Percentiles rank a stretch among this genome's conserved stretches.
Conservation (phyloP, 2,113 vertebrate species). For the Pollachius pollachius region DNA sequence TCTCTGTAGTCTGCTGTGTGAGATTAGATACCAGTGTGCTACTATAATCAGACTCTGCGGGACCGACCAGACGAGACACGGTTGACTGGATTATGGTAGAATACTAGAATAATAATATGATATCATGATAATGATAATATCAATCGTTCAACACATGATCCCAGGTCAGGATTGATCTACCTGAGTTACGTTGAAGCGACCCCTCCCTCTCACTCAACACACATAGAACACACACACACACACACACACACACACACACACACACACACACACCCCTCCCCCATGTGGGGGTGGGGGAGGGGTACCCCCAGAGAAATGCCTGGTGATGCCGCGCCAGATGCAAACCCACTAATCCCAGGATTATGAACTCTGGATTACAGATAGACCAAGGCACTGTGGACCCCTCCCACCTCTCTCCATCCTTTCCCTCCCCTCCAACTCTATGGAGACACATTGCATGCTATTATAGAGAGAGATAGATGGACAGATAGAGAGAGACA, state of each 20-base stretch:
- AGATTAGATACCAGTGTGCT: slow-evolving; percentile 56
- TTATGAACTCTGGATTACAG: slow-evolving; percentile 74
- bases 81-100: slow-evolving; percentile 50
- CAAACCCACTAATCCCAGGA: slow-evolving; percentile 74
- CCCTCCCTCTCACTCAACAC: too few species aligned
- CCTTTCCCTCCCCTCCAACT: too few species aligned
- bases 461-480: too few species aligned
- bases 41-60: slow-evolving; percentile 55
- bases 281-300: slow-evolving; percentile 51
- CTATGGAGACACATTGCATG: slow-evolving; percentile 19
- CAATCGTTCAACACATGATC: too few species aligned
- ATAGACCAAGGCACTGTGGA: slow-evolving; percentile 53
- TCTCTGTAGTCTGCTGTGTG: slow-evolving; percentile 33
- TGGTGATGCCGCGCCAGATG: slow-evolving; percentile 65
- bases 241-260: slow-evolving; percentile 32
- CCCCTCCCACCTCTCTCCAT: slow-evolving; percentile 23
- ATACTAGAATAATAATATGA: too few species aligned
- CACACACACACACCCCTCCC: slow-evolving; percentile 40
- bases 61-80: slow-evolving; percentile 33
- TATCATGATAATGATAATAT: too few species aligned
- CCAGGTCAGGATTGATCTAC: too few species aligned
- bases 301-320: slow-evolving; percentile 44
- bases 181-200: too few species aligned
- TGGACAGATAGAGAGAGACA: too few species aligned
- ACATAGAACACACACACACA: not conserved